Base-by-base conservation (phyloP, 2,888 invertebrate species). In the Dasysyrphus tricinctus region DNA sequence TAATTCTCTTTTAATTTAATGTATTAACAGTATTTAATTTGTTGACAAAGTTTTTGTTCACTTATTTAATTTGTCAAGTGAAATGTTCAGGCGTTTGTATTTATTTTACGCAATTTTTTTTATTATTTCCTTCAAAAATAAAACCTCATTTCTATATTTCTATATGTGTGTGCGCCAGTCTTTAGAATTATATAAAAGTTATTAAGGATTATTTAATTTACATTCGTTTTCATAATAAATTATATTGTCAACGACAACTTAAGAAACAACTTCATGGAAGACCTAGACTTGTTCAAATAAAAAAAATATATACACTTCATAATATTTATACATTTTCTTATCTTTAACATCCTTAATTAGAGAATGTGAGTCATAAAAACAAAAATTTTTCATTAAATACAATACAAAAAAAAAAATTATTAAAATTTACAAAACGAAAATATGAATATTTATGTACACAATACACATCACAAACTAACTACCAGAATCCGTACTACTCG, bases 381-480 rank as follows among this genome's bases (percentile, higher is more conserved):
- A 37, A 37, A 19, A 4, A 34, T 57, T 37, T 16, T 24, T 16
- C 16, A 57, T 8, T 67, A 63, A 80, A 16, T 24, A n/a, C n/a
- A n/a, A n/a, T n/a, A n/a, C n/a, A n/a, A n/a, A 47, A 57, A 37
- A 59, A 72, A 32, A 72, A 29, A 42, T 29, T 24, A 12, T 42
- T 19, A 47, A 7, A n/a, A 54, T 56, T 12, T 54, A 63, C 67
- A 56, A 67, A 47, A 12, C 32, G 2, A n/a, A 63, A 29, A 42
- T 24, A 63, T n/a, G n/a, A n/a, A n/a, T n/a, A n/a, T n/a, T n/a
- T n/a, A n/a, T 59, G n/a, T 37, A 34, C 44, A 59, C 24, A 24
- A 49, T 16, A 32, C 14, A 29, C 67, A 78, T 73, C 44, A 83
- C 56, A 79, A 67, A 88, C 89, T 89, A 89, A 88, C 89, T 89